phyloP scores from a whole-genome alignment of 2,888 invertebrate species.

The Sesia bembeciformis region DNA sequence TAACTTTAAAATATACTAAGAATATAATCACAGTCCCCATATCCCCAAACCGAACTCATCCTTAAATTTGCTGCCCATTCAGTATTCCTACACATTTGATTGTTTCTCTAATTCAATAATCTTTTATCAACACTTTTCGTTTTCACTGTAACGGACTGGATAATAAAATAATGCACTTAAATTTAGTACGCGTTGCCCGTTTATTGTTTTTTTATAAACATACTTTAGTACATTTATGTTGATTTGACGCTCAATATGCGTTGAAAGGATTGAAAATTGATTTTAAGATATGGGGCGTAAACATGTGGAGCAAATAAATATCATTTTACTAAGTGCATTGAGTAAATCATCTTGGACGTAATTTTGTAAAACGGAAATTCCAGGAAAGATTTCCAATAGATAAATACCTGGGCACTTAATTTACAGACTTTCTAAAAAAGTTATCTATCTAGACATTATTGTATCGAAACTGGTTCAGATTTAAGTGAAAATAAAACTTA shows the following conservation, averaged over 20 bases:
- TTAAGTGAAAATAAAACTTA: too few species aligned
- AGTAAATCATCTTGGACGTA: constrained; percentile 21
- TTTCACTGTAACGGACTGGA: constrained; percentile 29
- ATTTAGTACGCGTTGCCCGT: constrained; percentile 43
- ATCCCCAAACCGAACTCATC: too few species aligned
- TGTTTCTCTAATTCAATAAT: neutral
- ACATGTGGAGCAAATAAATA: constrained; percentile 16
- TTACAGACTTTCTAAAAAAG: too few species aligned
- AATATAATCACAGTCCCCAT: too few species aligned
- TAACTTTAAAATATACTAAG: too few species aligned
- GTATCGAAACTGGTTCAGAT: too few species aligned
- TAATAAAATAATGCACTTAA: constrained; percentile 68
- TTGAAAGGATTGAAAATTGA: constrained; percentile 33
- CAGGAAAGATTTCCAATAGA: too few species aligned
- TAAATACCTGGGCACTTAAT: too few species aligned
- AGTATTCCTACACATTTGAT: too few species aligned
- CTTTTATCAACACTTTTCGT: constrained; percentile 17
- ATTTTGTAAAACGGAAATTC: too few species aligned
- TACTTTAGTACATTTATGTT: constrained; percentile 44
- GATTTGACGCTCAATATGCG: constrained; percentile 19
- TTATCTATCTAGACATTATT: too few species aligned
- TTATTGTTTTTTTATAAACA: constrained; percentile 65
- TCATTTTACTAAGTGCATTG: constrained; percentile 20
- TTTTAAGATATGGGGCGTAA: constrained; percentile 33
- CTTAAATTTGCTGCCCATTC: too few species aligned